Percentiles rank a stretch among this genome's conserved stretches.
Evolutionary conservation across 2,888 invertebrate species (phyloP).

Genomic region (Aleiodes alternator): DNA sequence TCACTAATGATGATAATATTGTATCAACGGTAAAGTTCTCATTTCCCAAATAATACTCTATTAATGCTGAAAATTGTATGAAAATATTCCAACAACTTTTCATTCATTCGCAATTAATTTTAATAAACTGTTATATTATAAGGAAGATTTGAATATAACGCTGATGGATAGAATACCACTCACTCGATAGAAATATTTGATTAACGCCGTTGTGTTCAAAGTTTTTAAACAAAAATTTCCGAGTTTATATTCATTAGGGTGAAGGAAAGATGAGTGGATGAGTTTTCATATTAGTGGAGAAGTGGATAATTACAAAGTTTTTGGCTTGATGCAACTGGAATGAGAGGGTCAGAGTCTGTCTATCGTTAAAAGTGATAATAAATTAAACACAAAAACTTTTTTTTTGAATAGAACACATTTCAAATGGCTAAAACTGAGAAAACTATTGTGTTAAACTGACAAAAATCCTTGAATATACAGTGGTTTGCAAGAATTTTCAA

Average conservation of each 20-base stretch:
- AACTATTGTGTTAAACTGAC: neutral
- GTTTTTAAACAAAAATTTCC: slow-evolving; percentile 10
- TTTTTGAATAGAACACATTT: neutral
- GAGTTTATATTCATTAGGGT: slow-evolving; percentile 23
- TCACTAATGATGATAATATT: neutral
- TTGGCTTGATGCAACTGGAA: neutral
- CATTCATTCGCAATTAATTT: too few relatives aligned
- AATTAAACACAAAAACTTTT: slow-evolving; percentile 23
- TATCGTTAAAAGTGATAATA: slow-evolving; percentile 33
- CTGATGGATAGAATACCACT: neutral
- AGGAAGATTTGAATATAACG: neutral
- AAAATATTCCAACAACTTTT: too few relatives aligned
- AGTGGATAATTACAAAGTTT: slow-evolving; percentile 36
- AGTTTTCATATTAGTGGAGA: neutral
- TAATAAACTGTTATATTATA: too few relatives aligned
- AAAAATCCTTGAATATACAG: neutral
- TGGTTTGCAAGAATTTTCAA: neutral
- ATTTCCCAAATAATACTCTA: too few relatives aligned
- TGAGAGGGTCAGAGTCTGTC: neutral
- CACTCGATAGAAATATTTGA: slow-evolving; percentile 16
- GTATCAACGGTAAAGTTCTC: neutral
- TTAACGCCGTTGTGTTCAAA: neutral
- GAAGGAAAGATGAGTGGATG: slow-evolving; percentile 24
- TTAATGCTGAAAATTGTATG: too few relatives aligned
- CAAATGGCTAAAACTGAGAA: neutral